Percentiles rank a stretch among this genome's conserved stretches.
These are phyloP conservation scores for Lethocerus indicus DNA, from an alignment of 1,140 invertebrate genomes.

Conservation along the genomic window DNA sequence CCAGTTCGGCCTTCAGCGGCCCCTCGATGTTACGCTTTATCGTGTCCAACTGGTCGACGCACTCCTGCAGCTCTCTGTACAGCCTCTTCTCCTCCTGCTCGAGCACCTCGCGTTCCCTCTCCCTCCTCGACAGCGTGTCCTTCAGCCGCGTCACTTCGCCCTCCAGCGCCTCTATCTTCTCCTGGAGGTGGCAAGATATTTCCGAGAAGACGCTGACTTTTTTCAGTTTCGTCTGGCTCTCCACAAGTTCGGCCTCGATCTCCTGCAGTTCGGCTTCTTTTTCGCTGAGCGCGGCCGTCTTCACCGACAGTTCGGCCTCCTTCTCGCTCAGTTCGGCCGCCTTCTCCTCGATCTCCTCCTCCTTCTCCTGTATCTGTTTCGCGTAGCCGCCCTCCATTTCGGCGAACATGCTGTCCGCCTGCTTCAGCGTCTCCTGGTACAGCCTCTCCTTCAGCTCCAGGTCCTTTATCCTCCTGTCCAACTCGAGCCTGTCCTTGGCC, in stretches of 20 bases:
- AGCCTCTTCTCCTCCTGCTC: constrained; percentile 13
- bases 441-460: constrained; percentile 32
- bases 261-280: constrained; percentile 19
- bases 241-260: constrained; percentile 18
- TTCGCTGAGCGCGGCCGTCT: constrained; percentile 13
- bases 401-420: constrained; percentile 54
- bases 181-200: constrained; percentile 5
- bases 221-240: constrained; percentile 8
- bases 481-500: constrained; percentile 16
- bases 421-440: constrained; percentile 51
- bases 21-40: constrained; percentile 12
- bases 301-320: constrained; percentile 12
- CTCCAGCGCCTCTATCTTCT: constrained; percentile 10
- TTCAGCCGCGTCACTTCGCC: constrained; percentile 4
- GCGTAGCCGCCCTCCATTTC: constrained; percentile 47
- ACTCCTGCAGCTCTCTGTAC: constrained; percentile 13
- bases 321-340: constrained; percentile 18
- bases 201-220: neutral
- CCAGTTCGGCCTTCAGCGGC: constrained; percentile 12
- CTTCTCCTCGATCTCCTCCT: constrained; percentile 13
- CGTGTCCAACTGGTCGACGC: constrained; percentile 11
- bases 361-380: constrained; percentile 24
- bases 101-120: constrained; percentile 16
- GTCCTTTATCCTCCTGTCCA: constrained; percentile 20
- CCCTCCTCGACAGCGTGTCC: constrained; percentile 13